These are phyloP conservation scores for Reinhardtius hippoglossoides DNA, from an alignment of 2,113 vertebrate species.

Conservation along the genomic window DNA sequence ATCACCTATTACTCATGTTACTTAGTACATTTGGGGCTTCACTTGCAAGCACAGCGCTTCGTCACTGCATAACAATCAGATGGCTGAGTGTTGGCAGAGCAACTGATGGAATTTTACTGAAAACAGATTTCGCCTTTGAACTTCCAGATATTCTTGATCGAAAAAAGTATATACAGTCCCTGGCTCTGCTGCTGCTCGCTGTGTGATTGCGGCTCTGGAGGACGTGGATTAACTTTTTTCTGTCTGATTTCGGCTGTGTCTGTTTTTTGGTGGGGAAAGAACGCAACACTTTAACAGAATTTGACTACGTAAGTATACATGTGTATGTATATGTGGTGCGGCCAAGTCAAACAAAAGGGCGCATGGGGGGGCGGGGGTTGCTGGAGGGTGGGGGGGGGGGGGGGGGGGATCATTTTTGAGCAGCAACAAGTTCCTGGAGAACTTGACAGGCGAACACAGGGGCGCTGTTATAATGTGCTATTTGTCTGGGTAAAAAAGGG, in stretches of 20 bases:
- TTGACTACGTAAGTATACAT: constrained; percentile 78
- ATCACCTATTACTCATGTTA: constrained; percentile 86
- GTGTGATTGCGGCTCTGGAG: constrained; percentile 44
- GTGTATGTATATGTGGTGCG: constrained; percentile 31
- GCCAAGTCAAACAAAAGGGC: background rate
- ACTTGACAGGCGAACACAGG: constrained; percentile 78
- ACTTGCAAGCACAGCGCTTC: constrained; percentile 83
- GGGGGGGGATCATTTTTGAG: constrained; percentile 57
- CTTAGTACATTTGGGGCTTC: constrained; percentile 84
- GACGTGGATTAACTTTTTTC: constrained; percentile 74
- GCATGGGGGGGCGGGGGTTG: background rate
- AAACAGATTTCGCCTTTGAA: constrained; percentile 82
- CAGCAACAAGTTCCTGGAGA: constrained; percentile 92
- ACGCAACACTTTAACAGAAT: constrained; percentile 66
- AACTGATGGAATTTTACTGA: constrained; percentile 87
- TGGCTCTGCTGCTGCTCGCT: constrained; percentile 33
- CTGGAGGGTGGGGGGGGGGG: background rate
- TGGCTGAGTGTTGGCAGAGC: constrained; percentile 80
- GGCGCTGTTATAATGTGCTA: constrained; percentile 61
- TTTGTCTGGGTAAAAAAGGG: constrained; percentile 61
- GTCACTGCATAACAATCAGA: constrained; percentile 87
- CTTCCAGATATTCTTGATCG: constrained; percentile 74
- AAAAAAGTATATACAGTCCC: constrained; percentile 40
- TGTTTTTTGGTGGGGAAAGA: background rate
- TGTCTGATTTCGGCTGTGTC: constrained; percentile 29